Conservation (phyloP, 1,140 invertebrate species). For the Lepeophtheirus salmonis region DNA sequence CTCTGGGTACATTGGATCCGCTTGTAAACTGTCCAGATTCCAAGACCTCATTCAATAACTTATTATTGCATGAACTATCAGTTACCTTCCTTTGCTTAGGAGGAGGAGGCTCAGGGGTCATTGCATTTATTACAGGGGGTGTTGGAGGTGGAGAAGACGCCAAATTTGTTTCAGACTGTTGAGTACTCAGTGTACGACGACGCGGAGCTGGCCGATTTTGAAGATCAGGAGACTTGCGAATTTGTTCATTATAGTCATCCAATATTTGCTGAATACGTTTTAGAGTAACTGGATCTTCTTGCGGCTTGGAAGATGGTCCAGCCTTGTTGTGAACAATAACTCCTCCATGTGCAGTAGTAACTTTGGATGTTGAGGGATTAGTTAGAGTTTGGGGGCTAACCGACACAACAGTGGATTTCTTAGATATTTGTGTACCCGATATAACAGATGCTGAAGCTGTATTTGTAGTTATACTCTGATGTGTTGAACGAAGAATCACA, state of each 20-base stretch:
- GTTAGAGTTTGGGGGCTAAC: not conserved
- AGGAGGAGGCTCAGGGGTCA: not conserved
- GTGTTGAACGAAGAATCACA: too few relatives aligned
- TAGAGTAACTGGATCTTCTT: constrained; percentile 53
- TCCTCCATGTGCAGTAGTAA: not conserved
- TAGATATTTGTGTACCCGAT: not conserved
- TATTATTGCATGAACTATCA: too few relatives aligned
- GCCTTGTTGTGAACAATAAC: not conserved
- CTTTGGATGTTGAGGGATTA: not conserved
- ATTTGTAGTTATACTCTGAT: not conserved
- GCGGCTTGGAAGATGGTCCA: not conserved
- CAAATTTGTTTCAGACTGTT: too few relatives aligned
- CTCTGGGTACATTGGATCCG: not conserved
- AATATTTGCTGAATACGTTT: constrained; percentile 55
- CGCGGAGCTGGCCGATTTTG: constrained; percentile 58
- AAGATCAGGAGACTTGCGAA: constrained; percentile 51
- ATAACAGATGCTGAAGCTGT: not conserved
- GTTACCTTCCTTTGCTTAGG: not conserved
- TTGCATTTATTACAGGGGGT: not conserved
- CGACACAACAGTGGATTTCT: not conserved
- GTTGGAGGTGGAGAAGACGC: not conserved
- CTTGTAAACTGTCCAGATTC: too few relatives aligned
- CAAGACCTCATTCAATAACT: too few relatives aligned
- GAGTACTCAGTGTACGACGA: constrained; percentile 30
- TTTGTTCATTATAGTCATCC: constrained; percentile 56